Evolutionary conservation across 2,113 vertebrate species (phyloP).

Genomic region (Myotis yumanensis): DNA sequence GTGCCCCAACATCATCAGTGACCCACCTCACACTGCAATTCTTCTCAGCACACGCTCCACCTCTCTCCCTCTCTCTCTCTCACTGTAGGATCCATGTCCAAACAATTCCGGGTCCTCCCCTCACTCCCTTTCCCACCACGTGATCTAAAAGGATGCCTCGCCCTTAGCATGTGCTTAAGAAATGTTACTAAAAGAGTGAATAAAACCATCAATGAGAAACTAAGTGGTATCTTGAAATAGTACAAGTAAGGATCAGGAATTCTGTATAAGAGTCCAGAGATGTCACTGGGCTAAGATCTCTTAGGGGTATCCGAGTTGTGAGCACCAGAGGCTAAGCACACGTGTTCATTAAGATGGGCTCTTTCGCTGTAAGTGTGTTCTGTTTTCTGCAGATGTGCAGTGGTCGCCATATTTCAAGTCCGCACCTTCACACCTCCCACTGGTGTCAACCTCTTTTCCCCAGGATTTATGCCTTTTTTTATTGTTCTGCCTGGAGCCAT

Average conservation of each 20-base stretch:
- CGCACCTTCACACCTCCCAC: conserved; percentile 70
- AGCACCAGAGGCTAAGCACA: background rate
- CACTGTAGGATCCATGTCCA: background rate
- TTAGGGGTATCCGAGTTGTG: background rate
- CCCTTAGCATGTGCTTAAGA: background rate
- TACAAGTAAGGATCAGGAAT: background rate
- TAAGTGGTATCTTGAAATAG: background rate
- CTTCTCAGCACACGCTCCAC: background rate
- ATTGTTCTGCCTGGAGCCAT: conserved; percentile 82
- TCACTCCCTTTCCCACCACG: background rate
- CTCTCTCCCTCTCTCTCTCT: background rate
- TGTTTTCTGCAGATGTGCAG: conserved; percentile 67
- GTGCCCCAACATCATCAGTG: background rate
- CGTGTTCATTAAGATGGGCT: background rate
- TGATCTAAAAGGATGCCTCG: background rate
- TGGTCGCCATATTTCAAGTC: conserved; percentile 72
- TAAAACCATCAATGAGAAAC: background rate
- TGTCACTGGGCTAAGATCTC: background rate
- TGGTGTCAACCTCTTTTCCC: conserved; percentile 62
- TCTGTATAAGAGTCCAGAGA: background rate
- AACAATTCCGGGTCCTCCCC: background rate
- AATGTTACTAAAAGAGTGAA: background rate
- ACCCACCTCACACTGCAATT: background rate
- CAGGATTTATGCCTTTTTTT: conserved; percentile 79
- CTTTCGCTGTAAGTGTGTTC: background rate